phyloP scores from a whole-genome alignment of 1,140 invertebrate genomes.

The Maconellicoccus hirsutus region DNA sequence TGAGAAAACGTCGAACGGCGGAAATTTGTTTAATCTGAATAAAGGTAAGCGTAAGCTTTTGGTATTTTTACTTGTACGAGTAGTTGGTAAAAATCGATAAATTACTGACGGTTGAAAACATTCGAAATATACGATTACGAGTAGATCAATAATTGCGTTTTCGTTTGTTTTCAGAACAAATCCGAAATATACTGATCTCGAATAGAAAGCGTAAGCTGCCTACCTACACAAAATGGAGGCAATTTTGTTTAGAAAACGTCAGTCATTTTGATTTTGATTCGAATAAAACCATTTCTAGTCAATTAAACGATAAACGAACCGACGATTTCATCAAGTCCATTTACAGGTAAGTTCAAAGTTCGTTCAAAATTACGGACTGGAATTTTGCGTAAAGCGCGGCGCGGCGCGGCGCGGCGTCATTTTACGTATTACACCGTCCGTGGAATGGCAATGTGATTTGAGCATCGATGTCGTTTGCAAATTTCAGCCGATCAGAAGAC shows the following conservation, averaged over 20 bases:
- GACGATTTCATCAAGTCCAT: not conserved
- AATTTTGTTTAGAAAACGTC: not conserved
- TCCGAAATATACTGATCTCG: not conserved
- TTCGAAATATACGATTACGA: too few relatives aligned
- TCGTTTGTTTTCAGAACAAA: not conserved
- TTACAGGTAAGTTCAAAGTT: conserved; percentile 3
- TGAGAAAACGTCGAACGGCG: too few relatives aligned
- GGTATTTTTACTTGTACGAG: too few relatives aligned
- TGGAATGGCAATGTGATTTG: not conserved
- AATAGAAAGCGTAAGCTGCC: not conserved
- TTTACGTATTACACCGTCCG: not conserved
- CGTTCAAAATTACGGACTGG: too few relatives aligned
- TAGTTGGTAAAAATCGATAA: too few relatives aligned
- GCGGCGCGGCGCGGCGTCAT: not conserved
- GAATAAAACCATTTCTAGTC: not conserved
- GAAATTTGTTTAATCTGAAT: too few relatives aligned
- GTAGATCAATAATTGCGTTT: too few relatives aligned
- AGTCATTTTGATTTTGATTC: not conserved
- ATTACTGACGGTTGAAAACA: too few relatives aligned
- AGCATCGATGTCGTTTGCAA: not conserved
- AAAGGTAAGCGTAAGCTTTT: too few relatives aligned
- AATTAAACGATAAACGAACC: conserved; percentile 1
- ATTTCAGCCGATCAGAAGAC: conserved; percentile 54
- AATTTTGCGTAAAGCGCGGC: not conserved
- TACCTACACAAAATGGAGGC: not conserved